Percentiles rank a stretch among this genome's conserved stretches.
Evolutionary conservation across 1,140 invertebrate genomes (phyloP).

Genomic region (Cylas formicarius): DNA sequence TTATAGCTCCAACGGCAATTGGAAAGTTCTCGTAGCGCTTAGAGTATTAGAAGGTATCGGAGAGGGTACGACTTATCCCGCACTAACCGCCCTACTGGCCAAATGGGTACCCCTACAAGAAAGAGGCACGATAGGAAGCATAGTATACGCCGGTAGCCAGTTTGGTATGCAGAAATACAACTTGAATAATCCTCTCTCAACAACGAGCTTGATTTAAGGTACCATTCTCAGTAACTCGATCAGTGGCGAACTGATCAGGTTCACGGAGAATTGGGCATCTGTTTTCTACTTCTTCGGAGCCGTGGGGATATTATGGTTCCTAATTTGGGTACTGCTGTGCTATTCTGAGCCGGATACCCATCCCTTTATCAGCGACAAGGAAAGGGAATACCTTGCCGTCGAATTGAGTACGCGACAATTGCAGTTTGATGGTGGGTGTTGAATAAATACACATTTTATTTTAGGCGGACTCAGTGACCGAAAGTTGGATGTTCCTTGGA

Average conservation of each 20-base stretch:
- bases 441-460: constrained; percentile 8
- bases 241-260: constrained; percentile 61
- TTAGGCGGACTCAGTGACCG: constrained; percentile 25
- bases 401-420: constrained; percentile 46
- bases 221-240: constrained; percentile 74
- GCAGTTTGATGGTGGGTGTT: background rate
- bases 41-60: constrained; percentile 64
- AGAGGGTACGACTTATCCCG: constrained; percentile 71
- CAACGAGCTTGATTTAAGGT: constrained; percentile 34
- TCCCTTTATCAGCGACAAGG: constrained; percentile 74
- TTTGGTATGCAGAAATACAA: constrained; percentile 34
- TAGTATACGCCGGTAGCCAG: constrained; percentile 66
- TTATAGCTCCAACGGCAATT: constrained; percentile 47
- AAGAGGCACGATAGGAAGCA: constrained; percentile 62
- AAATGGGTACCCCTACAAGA: constrained; percentile 70
- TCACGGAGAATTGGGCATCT: constrained; percentile 61
- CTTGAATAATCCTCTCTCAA: constrained; percentile 39
- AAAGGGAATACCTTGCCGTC: constrained; percentile 65
- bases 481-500: constrained; percentile 51
- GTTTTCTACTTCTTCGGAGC: constrained; percentile 81
- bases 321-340: constrained; percentile 60
- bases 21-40: constrained; percentile 52
- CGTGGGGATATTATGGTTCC: constrained; percentile 64
- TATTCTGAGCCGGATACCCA: constrained; percentile 73
- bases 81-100: constrained; percentile 63